Conservation (phyloP, 2,888 invertebrate genomes). For the Brenthis hecate region DNA sequence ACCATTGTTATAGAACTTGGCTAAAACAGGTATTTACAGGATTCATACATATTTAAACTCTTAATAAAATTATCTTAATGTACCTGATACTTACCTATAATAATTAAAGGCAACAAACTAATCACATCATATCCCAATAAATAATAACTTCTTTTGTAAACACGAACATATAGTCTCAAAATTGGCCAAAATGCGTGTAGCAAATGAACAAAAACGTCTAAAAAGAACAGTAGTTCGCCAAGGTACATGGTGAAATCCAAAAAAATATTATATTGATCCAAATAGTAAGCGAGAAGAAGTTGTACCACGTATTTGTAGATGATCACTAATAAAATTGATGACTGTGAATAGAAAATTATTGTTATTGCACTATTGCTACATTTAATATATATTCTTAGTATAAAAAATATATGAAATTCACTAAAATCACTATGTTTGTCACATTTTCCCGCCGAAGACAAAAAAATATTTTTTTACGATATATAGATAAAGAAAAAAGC, state of each 20-base stretch:
- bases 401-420: too few species aligned
- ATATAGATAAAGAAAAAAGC: not conserved
- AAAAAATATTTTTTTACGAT: not conserved
- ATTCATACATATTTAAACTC: not conserved
- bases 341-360: conserved; percentile 49
- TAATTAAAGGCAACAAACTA: conserved; percentile 52
- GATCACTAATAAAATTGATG: conserved; percentile 50
- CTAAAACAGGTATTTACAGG: not conserved
- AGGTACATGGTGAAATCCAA: conserved; percentile 48
- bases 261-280: conserved; percentile 36
- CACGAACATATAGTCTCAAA: conserved; percentile 58
- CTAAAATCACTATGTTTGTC: not conserved
- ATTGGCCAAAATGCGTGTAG: conserved; percentile 64
- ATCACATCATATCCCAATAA: conserved; percentile 56
- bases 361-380: not conserved
- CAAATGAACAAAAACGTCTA: conserved; percentile 57
- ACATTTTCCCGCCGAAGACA: not conserved
- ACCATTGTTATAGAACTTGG: conserved; percentile 48
- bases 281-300: conserved; percentile 58
- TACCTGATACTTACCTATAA: conserved; percentile 55
- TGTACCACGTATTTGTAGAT: conserved; percentile 57
- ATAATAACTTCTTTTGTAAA: conserved; percentile 52
- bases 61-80: not conserved
- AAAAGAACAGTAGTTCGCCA: conserved; percentile 52
- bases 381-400: not conserved